Evolutionary conservation across 2,888 invertebrate genomes (phyloP).

Genomic region (Leucophenga maculata): DNA sequence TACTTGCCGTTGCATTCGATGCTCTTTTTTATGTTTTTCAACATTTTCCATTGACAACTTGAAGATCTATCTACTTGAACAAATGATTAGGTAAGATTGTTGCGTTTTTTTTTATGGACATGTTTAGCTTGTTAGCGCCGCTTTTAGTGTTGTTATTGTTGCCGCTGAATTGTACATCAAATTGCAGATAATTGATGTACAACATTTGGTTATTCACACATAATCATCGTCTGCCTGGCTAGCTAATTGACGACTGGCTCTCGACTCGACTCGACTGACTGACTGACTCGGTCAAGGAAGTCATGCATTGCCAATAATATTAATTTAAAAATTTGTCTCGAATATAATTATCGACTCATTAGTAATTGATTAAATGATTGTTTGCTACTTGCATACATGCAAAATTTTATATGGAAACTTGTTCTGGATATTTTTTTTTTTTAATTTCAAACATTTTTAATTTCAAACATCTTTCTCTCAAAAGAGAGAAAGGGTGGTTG

Average conservation of each 20-base stretch:
- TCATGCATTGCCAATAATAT: neutral
- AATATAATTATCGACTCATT: constrained; percentile 1
- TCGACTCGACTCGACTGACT: neutral
- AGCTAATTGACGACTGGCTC: too few species aligned
- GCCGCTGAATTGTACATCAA: neutral
- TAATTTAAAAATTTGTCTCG: neutral
- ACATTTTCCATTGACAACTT: neutral
- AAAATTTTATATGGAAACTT: too few species aligned
- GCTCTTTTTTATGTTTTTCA: neutral
- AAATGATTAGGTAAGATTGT: constrained; percentile 17
- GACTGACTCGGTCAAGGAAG: constrained; percentile 14
- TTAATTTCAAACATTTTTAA: too few species aligned
- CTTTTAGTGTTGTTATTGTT: neutral
- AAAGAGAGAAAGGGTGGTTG: too few species aligned
- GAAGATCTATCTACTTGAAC: neutral
- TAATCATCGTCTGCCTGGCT: too few species aligned
- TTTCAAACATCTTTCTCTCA: too few species aligned
- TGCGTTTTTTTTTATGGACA: constrained; percentile 15
- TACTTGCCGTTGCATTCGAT: neutral
- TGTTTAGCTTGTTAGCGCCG: constrained; percentile 14
- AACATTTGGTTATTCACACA: neutral
- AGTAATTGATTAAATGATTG: constrained; percentile 4
- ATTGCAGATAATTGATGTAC: constrained; percentile 5
- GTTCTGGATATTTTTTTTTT: too few species aligned
- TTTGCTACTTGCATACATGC: too few species aligned